These are phyloP conservation scores for Nebria brevicollis DNA, from an alignment of 2,888 invertebrate species.

Conservation along the genomic window DNA sequence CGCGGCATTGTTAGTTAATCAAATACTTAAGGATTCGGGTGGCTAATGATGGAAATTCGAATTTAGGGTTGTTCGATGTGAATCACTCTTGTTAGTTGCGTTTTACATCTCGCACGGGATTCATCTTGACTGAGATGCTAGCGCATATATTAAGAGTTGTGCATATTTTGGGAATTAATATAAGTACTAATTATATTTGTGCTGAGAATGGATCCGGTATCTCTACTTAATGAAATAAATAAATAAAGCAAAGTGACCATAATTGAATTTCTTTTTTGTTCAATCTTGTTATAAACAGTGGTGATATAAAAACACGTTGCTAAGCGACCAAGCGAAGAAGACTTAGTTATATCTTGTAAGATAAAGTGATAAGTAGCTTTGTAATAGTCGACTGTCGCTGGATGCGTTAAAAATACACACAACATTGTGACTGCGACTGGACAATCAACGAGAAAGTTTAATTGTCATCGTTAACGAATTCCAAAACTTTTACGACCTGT, in stretches of 20 bases:
- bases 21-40: constrained; percentile 29
- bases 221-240: not conserved
- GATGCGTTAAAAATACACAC: not conserved
- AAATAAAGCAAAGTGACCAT: not conserved
- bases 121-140: not conserved
- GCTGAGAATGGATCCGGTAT: not conserved
- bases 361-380: not conserved
- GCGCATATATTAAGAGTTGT: no score
- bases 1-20: constrained; percentile 20
- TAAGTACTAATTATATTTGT: no score
- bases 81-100: constrained; percentile 5
- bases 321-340: not conserved
- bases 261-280: not conserved
- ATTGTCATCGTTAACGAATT: constrained; percentile 48
- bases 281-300: constrained; percentile 5
- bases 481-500: constrained; percentile 26
- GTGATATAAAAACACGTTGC: constrained; percentile 13
- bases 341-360: not conserved
- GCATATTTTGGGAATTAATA: no score
- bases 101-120: not conserved
- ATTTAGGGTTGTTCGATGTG: constrained; percentile 10
- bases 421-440: constrained; percentile 6
- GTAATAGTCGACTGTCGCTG: not conserved
- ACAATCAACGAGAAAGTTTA: constrained; percentile 49
- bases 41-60: constrained; percentile 28